Base-by-base conservation (phyloP, 2,888 invertebrate species). In the Phasia obesa region DNA sequence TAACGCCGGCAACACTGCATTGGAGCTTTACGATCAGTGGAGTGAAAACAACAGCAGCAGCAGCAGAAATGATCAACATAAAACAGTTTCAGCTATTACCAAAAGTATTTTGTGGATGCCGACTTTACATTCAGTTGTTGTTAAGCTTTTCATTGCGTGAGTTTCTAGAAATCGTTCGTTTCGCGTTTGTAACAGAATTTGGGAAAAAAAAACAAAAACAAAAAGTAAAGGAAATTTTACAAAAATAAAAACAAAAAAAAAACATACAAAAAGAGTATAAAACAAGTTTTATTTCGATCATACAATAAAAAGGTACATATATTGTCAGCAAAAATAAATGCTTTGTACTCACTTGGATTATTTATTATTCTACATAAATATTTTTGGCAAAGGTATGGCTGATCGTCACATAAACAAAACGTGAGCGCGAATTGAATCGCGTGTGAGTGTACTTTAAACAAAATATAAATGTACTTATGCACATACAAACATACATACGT, bases 121-220 rank as follows among this genome's bases (percentile, higher is more conserved):
- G 75, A 67, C 53, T 57, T 73, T 78, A 75, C 64, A 74, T 77
- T 85, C 73, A 85, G 85, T 85, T 81, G 78, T 62, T 83, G 31
- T 81, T 84, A 84, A 84, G 83, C 84, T 85, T 85, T 84, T 84
- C 79, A 79, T 84, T 84, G 85, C 81, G 85, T 77, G 79, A 74
- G 83, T 74, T 79, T 76, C 77, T 62, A 15, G 23, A 38, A 57
- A 67, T 59, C 57, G 71, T 21, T 9, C 11, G 27, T 7, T 44
- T 65, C 27, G 31, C 55, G 25, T 44, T 53, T 38, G 25, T 9
- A 17, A 67, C 15, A 55, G 53, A 79, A 25, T 51, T 53, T 35
- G 35, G 5, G 27, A 38, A 51, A 35, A 70, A 60, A 19, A 78
- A 55, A 57, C n/a, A 55, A 0, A 55, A 35, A 47, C 17, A 53